These are phyloP conservation scores for Acromyrmex charruanus DNA, from an alignment of 1,140 invertebrate genomes.

Conservation along the genomic window DNA sequence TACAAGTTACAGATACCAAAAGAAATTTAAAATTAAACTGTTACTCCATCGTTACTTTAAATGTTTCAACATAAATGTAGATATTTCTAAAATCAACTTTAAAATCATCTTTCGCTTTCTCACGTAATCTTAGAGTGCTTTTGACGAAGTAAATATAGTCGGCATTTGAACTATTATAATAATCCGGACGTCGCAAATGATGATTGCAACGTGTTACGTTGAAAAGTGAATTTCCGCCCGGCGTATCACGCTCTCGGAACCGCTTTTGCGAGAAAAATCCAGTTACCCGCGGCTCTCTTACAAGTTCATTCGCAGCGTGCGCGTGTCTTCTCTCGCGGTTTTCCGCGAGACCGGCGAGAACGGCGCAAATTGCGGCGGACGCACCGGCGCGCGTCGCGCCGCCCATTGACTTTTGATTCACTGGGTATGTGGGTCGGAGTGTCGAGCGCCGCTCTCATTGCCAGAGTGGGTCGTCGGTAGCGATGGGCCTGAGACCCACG, in stretches of 20 bases:
- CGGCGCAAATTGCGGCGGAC: slow-evolving; percentile 34
- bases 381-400: slow-evolving; percentile 45
- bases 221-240: slow-evolving; percentile 13
- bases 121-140: neutral
- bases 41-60: neutral
- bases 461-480: slow-evolving; percentile 71
- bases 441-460: slow-evolving; percentile 70
- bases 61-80: neutral
- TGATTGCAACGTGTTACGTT: slow-evolving; percentile 1
- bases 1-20: neutral
- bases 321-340: slow-evolving; percentile 12
- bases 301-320: neutral
- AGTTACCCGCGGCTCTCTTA: neutral
- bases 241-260: neutral
- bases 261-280: slow-evolving; percentile 57
- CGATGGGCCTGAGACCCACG: slow-evolving; percentile 52
- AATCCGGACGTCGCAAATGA: neutral
- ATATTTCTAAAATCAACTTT: neutral
- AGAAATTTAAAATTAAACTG: slow-evolving; percentile 1
- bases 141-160: neutral
- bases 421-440: slow-evolving; percentile 75
- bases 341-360: neutral
- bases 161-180: neutral
- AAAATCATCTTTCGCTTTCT: neutral
- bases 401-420: slow-evolving; percentile 75